These are phyloP conservation scores for Hyperoplus lanceolatus DNA, from an alignment of 2,797 vertebrate genomes.

Conservation along the genomic window DNA sequence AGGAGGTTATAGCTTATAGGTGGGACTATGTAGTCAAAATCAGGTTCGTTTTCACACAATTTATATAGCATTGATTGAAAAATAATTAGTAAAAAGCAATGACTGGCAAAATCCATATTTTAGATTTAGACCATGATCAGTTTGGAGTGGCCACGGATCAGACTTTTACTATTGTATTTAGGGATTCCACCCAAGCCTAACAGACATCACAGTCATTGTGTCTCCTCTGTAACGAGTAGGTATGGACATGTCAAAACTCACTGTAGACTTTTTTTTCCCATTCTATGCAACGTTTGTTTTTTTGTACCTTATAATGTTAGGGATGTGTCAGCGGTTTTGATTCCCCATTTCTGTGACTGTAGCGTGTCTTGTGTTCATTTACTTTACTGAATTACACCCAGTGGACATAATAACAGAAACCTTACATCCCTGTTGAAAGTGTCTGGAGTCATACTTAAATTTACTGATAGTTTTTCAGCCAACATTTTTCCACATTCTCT, in stretches of 20 bases:
- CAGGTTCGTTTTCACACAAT: neutral
- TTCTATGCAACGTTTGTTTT: neutral
- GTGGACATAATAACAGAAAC: constrained; percentile 11
- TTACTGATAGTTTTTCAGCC: neutral
- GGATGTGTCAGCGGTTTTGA: neutral
- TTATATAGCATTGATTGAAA: too few relatives aligned
- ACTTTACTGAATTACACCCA: neutral
- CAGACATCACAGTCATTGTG: neutral
- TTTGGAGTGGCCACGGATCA: too few relatives aligned
- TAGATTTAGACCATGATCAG: too few relatives aligned
- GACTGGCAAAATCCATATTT: too few relatives aligned
- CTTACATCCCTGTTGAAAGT: neutral
- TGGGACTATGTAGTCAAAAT: neutral
- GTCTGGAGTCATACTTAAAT: neutral
- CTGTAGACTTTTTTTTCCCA: neutral
- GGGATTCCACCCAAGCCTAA: constrained; percentile 11
- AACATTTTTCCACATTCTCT: neutral
- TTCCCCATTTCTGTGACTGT: neutral
- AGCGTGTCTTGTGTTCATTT: neutral
- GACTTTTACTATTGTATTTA: neutral
- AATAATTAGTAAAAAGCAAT: too few relatives aligned
- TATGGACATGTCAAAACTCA: neutral
- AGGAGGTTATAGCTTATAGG: neutral
- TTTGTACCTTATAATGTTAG: neutral
- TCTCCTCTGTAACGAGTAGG: neutral